Evolutionary conservation across 2,113 vertebrate genomes (phyloP).

Genomic region (Aplodontia rufa): DNA sequence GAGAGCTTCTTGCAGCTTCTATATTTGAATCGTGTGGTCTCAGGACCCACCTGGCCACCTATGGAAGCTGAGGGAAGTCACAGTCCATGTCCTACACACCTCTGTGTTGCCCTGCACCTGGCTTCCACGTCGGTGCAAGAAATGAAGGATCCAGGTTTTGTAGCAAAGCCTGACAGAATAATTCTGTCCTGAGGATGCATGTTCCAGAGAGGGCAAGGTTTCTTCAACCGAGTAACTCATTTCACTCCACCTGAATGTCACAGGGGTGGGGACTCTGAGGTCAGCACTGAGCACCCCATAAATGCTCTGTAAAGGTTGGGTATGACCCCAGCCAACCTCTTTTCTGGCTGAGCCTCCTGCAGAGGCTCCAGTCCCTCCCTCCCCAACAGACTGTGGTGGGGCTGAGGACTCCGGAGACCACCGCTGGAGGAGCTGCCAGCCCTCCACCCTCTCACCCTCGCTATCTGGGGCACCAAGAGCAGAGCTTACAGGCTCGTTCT

Average conservation of each 20-base stretch:
- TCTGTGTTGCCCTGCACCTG: neutral
- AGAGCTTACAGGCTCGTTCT: conserved; percentile 1
- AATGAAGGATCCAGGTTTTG: neutral
- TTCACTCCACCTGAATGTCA: neutral
- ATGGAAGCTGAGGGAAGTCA: no score
- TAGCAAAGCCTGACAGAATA: neutral
- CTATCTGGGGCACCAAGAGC: conserved; percentile 70
- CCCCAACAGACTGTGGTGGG: accelerated
- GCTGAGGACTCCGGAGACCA: neutral
- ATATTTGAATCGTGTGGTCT: neutral
- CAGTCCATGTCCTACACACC: neutral
- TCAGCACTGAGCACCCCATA: no score
- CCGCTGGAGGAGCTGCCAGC: accelerated
- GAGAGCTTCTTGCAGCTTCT: neutral
- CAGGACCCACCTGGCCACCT: neutral
- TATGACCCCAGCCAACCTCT: neutral
- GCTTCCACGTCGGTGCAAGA: no score
- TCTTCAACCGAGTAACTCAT: neutral
- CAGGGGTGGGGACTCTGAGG: neutral
- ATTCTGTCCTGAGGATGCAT: neutral
- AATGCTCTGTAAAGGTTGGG: neutral
- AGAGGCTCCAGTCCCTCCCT: neutral
- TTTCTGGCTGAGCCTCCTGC: neutral
- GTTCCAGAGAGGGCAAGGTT: neutral
- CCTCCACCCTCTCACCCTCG: neutral